Evolutionary conservation across 2,888 invertebrate species (phyloP).

Genomic region (Schizotus pectinicornis): DNA sequence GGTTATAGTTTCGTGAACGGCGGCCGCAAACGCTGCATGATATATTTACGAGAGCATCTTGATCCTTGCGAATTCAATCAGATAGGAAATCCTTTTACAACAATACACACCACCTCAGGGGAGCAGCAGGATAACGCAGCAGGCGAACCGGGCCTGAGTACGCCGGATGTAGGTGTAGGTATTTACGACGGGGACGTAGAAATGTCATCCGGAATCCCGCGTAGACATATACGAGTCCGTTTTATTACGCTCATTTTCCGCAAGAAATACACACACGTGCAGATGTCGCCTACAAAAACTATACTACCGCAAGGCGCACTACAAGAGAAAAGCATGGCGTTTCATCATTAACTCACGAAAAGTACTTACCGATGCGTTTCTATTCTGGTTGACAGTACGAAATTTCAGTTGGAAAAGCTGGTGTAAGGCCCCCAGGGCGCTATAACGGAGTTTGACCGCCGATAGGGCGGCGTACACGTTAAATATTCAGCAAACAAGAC

Average conservation of each 20-base stretch:
- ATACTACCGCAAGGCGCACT: constrained; percentile 5
- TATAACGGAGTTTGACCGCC: constrained; percentile 37
- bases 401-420: constrained; percentile 23
- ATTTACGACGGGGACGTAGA: constrained; percentile 43
- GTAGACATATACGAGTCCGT: constrained; percentile 41
- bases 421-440: constrained; percentile 34
- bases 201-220: constrained; percentile 39
- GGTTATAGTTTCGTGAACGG: too few relatives aligned
- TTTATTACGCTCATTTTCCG: constrained; percentile 45
- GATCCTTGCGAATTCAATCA: constrained; percentile 53
- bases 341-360: constrained; percentile 16
- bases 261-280: constrained; percentile 26
- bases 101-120: constrained; percentile 49
- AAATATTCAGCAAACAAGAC: constrained; percentile 40
- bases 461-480: constrained; percentile 36
- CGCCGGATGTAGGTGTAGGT: constrained; percentile 36
- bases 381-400: constrained; percentile 24
- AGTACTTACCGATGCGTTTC: constrained; percentile 21
- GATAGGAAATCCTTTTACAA: constrained; percentile 51
- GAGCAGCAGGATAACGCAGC: constrained; percentile 40
- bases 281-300: constrained; percentile 12
- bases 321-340: constrained; percentile 7
- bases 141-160: constrained; percentile 15
- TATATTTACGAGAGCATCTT: constrained; percentile 45
- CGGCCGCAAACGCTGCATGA: constrained; percentile 3